phyloP scores from a whole-genome alignment of 2,797 vertebrate species.

The Arctocebus calabarensis region DNA sequence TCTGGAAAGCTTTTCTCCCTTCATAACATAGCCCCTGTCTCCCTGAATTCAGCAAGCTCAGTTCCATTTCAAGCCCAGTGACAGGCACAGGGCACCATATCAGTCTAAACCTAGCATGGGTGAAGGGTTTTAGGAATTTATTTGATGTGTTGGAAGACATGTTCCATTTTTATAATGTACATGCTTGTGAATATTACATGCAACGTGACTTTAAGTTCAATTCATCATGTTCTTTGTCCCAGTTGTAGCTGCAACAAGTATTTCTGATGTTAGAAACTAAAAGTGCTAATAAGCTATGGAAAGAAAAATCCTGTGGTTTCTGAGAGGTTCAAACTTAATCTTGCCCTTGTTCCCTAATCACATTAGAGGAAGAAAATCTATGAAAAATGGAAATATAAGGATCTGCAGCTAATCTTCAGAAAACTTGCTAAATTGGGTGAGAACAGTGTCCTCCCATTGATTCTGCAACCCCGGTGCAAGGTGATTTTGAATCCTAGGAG shows the following conservation, averaged over 20 bases:
- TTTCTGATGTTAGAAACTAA: constrained; percentile 10
- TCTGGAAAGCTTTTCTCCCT: background rate
- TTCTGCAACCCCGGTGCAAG: background rate
- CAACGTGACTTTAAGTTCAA: background rate
- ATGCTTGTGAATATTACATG: background rate
- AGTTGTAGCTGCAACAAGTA: background rate
- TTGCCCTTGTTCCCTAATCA: constrained; percentile 3
- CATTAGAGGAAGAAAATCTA: background rate
- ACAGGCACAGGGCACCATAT: background rate
- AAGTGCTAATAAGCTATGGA: background rate
- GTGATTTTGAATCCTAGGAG: background rate
- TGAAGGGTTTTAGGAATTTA: background rate
- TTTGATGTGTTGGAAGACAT: background rate
- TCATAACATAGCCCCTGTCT: background rate
- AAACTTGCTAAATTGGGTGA: background rate
- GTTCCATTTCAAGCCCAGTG: background rate
- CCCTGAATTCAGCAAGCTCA: background rate
- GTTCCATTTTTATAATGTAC: background rate
- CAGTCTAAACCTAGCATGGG: background rate
- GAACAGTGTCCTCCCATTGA: background rate
- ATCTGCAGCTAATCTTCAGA: background rate
- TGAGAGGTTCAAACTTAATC: background rate
- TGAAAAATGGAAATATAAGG: background rate
- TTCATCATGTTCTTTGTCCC: background rate
- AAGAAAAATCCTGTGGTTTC: background rate